Evolutionary conservation across 2,888 invertebrate genomes (phyloP).

Genomic region (Coelinius sp.): DNA sequence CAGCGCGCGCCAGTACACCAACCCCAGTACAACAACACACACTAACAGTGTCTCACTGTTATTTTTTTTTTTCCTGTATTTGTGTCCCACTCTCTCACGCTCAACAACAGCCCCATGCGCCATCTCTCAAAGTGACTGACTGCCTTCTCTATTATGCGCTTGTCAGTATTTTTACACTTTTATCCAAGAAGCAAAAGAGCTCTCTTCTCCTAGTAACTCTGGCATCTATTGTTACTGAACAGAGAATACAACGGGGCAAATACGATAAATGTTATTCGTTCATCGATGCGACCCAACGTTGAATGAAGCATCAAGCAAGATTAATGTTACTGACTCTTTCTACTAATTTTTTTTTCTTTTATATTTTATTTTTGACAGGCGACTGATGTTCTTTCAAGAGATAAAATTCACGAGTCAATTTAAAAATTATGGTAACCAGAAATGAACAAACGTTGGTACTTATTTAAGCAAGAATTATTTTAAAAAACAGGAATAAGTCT

Average conservation of each 20-base stretch:
- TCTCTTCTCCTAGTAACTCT: constrained; percentile 27
- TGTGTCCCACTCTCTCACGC: constrained; percentile 53
- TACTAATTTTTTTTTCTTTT: constrained; percentile 5
- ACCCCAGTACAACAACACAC: constrained; percentile 42
- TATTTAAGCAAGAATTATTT: too few relatives aligned
- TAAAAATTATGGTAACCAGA: too few relatives aligned
- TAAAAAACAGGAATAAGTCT: too few relatives aligned
- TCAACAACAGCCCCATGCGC: constrained; percentile 57
- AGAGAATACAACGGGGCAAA: constrained; percentile 33
- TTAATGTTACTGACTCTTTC: constrained; percentile 41
- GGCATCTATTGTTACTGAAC: constrained; percentile 43
- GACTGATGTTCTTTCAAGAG: too few relatives aligned
- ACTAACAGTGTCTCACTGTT: constrained; percentile 21
- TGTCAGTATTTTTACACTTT: constrained; percentile 71
- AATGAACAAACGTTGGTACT: too few relatives aligned
- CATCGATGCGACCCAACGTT: constrained; percentile 44
- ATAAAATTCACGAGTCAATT: too few relatives aligned
- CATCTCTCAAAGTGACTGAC: constrained; percentile 71
- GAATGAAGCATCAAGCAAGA: constrained; percentile 40
- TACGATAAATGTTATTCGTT: constrained; percentile 49
- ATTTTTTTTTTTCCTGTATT: constrained; percentile 33
- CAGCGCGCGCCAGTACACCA: constrained; percentile 52
- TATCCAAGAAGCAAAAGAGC: constrained; percentile 54
- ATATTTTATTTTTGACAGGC: background rate
- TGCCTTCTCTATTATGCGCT: constrained; percentile 71